These are phyloP conservation scores for Bombus terrestris DNA, from an alignment of 1,140 invertebrate species.

Conservation along the genomic window DNA sequence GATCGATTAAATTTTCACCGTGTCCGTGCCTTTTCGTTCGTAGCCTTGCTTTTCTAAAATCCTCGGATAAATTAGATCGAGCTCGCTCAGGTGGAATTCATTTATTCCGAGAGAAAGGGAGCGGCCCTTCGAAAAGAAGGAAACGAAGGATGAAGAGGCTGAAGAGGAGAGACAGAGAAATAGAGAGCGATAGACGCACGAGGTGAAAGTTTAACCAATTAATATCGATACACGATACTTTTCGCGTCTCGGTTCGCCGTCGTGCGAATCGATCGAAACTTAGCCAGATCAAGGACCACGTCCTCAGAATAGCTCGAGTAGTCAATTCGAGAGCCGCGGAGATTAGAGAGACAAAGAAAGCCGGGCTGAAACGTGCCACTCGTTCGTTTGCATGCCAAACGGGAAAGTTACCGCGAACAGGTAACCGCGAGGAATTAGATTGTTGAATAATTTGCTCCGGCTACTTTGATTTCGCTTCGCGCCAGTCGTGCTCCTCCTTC, in stretches of 20 bases:
- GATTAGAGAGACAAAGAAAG: slow-evolving; percentile 6
- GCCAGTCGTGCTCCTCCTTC: not conserved
- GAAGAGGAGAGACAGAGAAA: not conserved
- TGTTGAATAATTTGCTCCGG: slow-evolving; percentile 27
- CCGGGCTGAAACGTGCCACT: not conserved
- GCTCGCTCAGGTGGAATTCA: not conserved
- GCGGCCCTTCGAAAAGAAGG: not conserved
- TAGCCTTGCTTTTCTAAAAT: not conserved
- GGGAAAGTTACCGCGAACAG: slow-evolving; percentile 37
- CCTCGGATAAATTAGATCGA: not conserved
- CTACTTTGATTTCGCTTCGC: slow-evolving; percentile 2
- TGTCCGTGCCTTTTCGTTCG: not conserved
- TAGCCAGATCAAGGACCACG: not conserved
- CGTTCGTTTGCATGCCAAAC: slow-evolving; percentile 18
- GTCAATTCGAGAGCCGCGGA: not conserved
- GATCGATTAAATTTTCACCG: slow-evolving; percentile 1
- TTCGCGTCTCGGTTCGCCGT: not conserved
- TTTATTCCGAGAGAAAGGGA: not conserved
- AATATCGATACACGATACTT: slow-evolving; percentile 2
- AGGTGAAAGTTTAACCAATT: slow-evolving; percentile 38
- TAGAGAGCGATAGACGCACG: not conserved
- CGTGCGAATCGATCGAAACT: not conserved
- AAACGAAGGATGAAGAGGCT: not conserved
- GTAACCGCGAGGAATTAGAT: slow-evolving; percentile 31
- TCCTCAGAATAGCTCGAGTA: not conserved